phyloP scores from a whole-genome alignment of 1,140 invertebrate species.

The Drosophila tsacasi region DNA sequence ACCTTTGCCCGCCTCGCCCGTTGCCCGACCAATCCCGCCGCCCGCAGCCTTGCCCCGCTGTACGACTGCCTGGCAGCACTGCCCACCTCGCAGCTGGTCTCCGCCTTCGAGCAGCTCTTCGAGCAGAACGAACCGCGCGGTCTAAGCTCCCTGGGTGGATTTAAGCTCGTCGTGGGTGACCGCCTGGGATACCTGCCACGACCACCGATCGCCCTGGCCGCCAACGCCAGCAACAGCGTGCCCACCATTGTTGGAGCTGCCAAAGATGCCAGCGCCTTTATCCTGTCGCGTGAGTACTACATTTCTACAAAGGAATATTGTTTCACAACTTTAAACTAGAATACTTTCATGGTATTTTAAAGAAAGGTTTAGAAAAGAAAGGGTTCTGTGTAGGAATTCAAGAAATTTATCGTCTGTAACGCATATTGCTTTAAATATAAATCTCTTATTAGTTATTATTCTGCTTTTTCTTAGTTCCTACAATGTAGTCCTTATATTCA shows the following conservation, averaged over 20 bases:
- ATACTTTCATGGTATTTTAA: no score
- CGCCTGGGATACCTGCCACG: slow-evolving; percentile 63
- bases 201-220: slow-evolving; percentile 60
- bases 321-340: no score
- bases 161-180: slow-evolving; percentile 78
- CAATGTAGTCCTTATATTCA: not conserved
- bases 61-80: slow-evolving; percentile 60
- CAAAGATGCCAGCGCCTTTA: slow-evolving; percentile 81
- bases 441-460: no score
- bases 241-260: slow-evolving; percentile 68
- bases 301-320: not conserved
- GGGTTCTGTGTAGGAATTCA: not conserved
- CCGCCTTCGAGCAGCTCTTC: slow-evolving; percentile 58
- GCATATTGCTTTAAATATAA: no score
- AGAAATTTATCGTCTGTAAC: no score
- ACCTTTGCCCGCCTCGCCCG: slow-evolving; percentile 67
- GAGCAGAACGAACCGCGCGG: slow-evolving; percentile 66
- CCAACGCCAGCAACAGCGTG: slow-evolving; percentile 45
- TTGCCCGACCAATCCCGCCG: slow-evolving; percentile 33
- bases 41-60: slow-evolving; percentile 26
- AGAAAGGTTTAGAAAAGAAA: not conserved
- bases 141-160: slow-evolving; percentile 59
- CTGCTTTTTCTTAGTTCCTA: not conserved
- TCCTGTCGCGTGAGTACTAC: slow-evolving; percentile 67
- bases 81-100: slow-evolving; percentile 66